Conservation (phyloP, 2,797 vertebrate genomes). For the Odontamblyopus rebecca region DNA sequence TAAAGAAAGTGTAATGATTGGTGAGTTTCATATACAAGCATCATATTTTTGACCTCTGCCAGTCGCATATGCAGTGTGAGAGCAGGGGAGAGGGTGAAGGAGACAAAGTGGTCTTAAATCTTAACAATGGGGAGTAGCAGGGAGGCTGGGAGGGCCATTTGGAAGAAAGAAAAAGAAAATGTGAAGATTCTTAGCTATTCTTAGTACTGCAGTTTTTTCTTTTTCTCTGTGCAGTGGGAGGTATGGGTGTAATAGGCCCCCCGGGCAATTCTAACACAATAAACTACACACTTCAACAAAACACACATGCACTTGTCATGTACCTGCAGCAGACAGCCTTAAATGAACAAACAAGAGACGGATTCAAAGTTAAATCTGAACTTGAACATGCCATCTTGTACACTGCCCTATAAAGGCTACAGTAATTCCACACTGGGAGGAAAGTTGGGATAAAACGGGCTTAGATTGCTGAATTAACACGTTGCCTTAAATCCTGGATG, state of each 20-base stretch:
- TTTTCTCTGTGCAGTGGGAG: conserved; percentile 16
- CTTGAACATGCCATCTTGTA: conserved; percentile 6
- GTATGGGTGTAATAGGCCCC: conserved; percentile 30
- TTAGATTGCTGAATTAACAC: conserved; percentile 27
- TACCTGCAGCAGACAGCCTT: not conserved
- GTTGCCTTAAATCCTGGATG: conserved; percentile 28
- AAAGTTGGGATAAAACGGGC: conserved; percentile 5
- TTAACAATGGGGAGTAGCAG: conserved; percentile 50
- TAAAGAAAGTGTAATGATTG: not conserved
- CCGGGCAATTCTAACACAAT: conserved; percentile 34
- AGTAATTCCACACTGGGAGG: not conserved
- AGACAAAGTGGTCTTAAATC: conserved; percentile 26
- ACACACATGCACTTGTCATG: conserved; percentile 12
- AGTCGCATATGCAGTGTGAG: conserved; percentile 4
- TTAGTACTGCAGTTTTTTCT: conserved; percentile 26
- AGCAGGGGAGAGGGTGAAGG: not conserved
- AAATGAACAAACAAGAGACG: not conserved
- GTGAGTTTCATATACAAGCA: not conserved
- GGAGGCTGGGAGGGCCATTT: conserved; percentile 20
- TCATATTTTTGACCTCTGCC: conserved; percentile 21
- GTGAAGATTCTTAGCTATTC: conserved; percentile 50
- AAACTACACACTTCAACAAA: conserved; percentile 3
- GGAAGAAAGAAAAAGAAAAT: conserved; percentile 1
- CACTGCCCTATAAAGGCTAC: not conserved
- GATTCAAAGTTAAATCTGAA: not conserved